These are phyloP conservation scores for Antigone vipio DNA, from an alignment of 2,113 vertebrate species.

Conservation along the genomic window DNA sequence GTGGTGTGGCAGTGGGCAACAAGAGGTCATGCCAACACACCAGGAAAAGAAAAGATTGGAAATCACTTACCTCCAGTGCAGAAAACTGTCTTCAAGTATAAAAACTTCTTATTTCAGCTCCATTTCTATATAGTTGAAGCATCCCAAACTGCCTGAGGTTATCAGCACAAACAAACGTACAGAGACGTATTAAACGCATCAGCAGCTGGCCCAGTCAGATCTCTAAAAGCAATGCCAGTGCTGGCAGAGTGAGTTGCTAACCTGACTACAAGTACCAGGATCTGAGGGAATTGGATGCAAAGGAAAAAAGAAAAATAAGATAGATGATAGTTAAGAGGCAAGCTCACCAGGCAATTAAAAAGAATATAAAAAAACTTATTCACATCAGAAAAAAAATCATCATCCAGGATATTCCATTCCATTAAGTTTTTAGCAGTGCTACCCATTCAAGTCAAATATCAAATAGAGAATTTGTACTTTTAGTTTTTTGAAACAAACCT, in stretches of 20 bases:
- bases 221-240: background rate
- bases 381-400: background rate
- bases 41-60: background rate
- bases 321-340: background rate
- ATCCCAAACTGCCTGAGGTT: background rate
- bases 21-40: background rate
- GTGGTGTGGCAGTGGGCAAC: accelerated
- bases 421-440: constrained; percentile 1
- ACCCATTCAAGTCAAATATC: background rate
- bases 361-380: background rate
- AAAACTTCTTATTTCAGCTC: background rate
- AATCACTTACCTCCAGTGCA: background rate
- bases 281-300: background rate
- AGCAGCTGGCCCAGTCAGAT: background rate
- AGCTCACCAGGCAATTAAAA: background rate
- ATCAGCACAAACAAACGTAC: background rate
- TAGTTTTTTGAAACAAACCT: background rate
- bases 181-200: accelerated
- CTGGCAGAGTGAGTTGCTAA: background rate
- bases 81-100: background rate
- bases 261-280: background rate
- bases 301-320: background rate
- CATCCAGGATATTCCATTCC: background rate
- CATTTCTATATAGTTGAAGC: background rate
- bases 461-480: background rate